Conservation (phyloP, 2,797 vertebrate genomes). For the Heteromormyrus szaboi region DNA sequence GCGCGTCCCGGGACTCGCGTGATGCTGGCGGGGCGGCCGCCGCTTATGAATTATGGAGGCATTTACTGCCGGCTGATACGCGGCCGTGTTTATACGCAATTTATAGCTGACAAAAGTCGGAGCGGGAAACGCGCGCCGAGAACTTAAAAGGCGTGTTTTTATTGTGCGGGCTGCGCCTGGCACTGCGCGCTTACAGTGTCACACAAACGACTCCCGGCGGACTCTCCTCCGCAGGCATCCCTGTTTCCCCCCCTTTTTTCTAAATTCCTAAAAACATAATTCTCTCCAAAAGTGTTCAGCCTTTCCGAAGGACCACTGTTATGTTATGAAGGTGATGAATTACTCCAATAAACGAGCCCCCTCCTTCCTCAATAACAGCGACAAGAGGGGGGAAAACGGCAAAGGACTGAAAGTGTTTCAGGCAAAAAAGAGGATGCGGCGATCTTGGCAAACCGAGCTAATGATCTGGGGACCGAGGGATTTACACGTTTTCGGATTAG, state of each 20-base stretch:
- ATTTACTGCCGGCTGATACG: slow-evolving; percentile 76
- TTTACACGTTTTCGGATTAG: slow-evolving; percentile 57
- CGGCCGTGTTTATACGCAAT: slow-evolving; percentile 87
- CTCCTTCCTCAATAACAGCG: slow-evolving; percentile 48
- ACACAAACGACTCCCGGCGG: slow-evolving; percentile 81
- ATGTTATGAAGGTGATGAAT: slow-evolving; percentile 97
- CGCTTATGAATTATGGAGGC: slow-evolving; percentile 87
- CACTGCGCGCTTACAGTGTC: slow-evolving; percentile 73
- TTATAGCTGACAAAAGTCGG: slow-evolving; percentile 88
- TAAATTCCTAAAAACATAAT: slow-evolving; percentile 88
- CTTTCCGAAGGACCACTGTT: slow-evolving; percentile 75
- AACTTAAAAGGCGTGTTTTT: slow-evolving; percentile 83
- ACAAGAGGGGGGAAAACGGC: slow-evolving; percentile 49
- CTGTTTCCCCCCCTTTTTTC: slow-evolving; percentile 74
- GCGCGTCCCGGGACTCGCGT: slow-evolving; percentile 51
- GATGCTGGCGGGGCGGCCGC: slow-evolving; percentile 57
- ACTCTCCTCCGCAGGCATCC: slow-evolving; percentile 64
- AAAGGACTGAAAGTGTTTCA: slow-evolving; percentile 57
- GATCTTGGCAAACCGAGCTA: slow-evolving; percentile 44
- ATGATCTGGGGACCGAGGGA: slow-evolving; percentile 46
- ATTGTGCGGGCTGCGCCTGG: slow-evolving; percentile 66
- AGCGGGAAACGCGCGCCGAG: slow-evolving; percentile 82
- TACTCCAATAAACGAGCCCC: slow-evolving; percentile 83
- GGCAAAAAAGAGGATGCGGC: slow-evolving; percentile 54
- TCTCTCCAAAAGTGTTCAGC: slow-evolving; percentile 82